phyloP scores from a whole-genome alignment of 2,113 vertebrate genomes.

The Nannobrachium achirus region DNA sequence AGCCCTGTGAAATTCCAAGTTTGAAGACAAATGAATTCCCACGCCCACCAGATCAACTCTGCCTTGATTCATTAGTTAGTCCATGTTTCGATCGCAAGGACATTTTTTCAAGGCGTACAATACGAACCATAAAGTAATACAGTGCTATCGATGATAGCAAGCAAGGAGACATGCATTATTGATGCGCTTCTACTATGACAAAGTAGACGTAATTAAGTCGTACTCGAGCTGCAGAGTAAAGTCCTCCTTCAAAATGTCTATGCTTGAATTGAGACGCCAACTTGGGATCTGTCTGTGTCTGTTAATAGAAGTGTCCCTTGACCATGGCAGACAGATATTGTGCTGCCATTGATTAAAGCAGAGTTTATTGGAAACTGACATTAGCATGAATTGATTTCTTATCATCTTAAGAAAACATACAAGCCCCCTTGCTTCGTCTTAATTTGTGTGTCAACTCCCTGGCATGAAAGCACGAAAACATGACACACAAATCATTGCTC shows the following conservation, averaged over 20 bases:
- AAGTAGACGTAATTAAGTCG: slow-evolving; percentile 63
- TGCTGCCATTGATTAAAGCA: slow-evolving; percentile 1
- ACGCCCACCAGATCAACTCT: too few relatives aligned
- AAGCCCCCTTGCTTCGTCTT: slow-evolving; percentile 9
- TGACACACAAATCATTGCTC: slow-evolving; percentile 9
- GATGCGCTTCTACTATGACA: slow-evolving; percentile 45
- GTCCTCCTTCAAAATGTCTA: slow-evolving; percentile 63
- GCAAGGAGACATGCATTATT: slow-evolving; percentile 56
- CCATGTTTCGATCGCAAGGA: too few relatives aligned
- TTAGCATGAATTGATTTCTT: slow-evolving; percentile 32
- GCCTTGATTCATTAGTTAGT: too few relatives aligned
- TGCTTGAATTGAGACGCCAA: slow-evolving; percentile 45
- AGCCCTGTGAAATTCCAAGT: too few relatives aligned
- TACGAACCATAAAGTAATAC: too few relatives aligned
- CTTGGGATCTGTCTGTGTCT: slow-evolving; percentile 51
- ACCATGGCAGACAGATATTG: slow-evolving; percentile 20
- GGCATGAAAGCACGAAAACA: slow-evolving; percentile 8
- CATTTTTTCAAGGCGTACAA: too few relatives aligned
- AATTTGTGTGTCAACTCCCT: not conserved
- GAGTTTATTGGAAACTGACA: slow-evolving; percentile 16
- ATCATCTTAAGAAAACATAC: slow-evolving; percentile 22
- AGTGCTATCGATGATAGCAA: slow-evolving; percentile 18
- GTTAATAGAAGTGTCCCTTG: slow-evolving; percentile 46
- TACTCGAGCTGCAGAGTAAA: slow-evolving; percentile 42
- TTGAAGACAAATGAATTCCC: too few relatives aligned